A percentile compares a stretch with the other conserved stretches of the same genome.
phyloP scores from a whole-genome alignment of 2,113 vertebrate species.

The Colossoma macropomum region DNA sequence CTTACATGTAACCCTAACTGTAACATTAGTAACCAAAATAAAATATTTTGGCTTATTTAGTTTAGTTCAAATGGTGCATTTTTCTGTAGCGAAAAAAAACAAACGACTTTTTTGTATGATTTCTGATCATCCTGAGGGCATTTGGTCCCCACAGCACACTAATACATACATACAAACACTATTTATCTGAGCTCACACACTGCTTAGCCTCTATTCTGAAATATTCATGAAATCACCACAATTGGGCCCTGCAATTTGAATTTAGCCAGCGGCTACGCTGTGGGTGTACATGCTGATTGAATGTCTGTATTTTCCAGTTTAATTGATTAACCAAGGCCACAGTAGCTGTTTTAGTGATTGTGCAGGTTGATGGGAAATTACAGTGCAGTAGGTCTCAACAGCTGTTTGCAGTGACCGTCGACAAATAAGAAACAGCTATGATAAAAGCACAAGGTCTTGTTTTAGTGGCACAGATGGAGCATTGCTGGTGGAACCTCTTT shows the following conservation, averaged over 20 bases:
- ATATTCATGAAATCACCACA: slow-evolving; percentile 45
- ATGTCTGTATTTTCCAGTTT: background rate
- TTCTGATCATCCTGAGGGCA: too few species aligned
- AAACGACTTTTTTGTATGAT: too few species aligned
- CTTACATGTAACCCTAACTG: background rate
- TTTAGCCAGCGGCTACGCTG: background rate
- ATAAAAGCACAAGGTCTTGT: background rate
- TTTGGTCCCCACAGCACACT: background rate
- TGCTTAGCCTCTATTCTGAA: slow-evolving; percentile 6
- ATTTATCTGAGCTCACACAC: background rate
- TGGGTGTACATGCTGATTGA: slow-evolving; percentile 7
- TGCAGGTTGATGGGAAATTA: slow-evolving; percentile 1
- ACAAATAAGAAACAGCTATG: background rate
- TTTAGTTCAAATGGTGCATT: too few species aligned
- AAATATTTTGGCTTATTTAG: background rate
- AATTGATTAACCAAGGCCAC: background rate
- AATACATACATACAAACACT: background rate
- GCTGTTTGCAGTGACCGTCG: background rate
- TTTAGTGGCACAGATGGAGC: background rate
- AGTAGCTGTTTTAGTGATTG: background rate
- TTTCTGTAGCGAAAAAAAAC: too few species aligned
- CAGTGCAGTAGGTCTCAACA: background rate
- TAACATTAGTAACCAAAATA: background rate
- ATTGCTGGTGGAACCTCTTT: background rate
- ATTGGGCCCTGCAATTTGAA: slow-evolving; percentile 6